Evolutionary conservation across 2,113 vertebrate species (phyloP).

Genomic region (Muntiacus reevesi): DNA sequence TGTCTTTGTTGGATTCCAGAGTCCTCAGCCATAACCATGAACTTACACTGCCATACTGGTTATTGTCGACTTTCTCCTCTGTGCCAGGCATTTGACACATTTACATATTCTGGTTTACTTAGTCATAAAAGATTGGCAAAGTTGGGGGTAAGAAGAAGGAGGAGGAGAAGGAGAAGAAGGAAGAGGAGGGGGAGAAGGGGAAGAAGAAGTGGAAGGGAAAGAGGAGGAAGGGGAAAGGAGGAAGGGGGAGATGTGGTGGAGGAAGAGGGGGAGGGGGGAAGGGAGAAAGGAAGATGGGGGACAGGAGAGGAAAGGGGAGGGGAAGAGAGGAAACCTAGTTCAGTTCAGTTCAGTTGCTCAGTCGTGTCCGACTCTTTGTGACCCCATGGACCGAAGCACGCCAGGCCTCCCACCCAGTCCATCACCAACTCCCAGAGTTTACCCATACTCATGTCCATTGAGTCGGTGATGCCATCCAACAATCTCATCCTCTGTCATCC

Average conservation of each 20-base stretch:
- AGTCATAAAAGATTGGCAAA: not conserved
- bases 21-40: not conserved
- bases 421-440: not conserved
- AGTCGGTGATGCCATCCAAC: not conserved
- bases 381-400: not conserved
- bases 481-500: not conserved
- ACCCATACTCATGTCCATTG: not conserved
- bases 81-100: not conserved
- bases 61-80: not conserved
- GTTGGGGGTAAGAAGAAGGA: not conserved
- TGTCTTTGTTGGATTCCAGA: not conserved
- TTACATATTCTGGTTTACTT: not conserved
- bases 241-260: not conserved
- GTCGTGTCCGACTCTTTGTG: not conserved
- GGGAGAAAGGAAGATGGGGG: not conserved
- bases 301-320: fast-evolving
- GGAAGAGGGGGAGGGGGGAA: not conserved
- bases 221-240: fast-evolving
- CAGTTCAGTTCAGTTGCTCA: not conserved
- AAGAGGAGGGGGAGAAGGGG: not conserved
- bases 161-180: no score
- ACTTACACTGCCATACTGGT: not conserved
- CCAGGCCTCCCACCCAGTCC: not conserved
- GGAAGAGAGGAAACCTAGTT: not conserved
- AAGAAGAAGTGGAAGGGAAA: not conserved